Percentiles rank a stretch among this genome's conserved stretches.
Conservation (phyloP, 1,140 invertebrate species). For the Aphis craccivora region DNA sequence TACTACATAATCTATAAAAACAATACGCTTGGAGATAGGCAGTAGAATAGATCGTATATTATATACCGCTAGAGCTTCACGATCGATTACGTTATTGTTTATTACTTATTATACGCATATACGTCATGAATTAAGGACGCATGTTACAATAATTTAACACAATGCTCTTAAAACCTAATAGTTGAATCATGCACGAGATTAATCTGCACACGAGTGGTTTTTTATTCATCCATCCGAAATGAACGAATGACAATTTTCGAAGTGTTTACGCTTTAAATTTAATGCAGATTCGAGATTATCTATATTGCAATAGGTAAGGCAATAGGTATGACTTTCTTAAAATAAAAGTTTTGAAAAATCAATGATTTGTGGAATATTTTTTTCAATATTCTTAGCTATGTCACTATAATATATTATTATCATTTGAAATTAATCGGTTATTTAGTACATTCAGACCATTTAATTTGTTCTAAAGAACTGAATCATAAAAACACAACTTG, state of each 20-base stretch:
- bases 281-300: background rate
- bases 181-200: background rate
- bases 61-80: background rate
- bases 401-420: background rate
- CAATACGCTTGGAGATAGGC: background rate
- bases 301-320: background rate
- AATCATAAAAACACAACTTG: background rate
- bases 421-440: background rate
- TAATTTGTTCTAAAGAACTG: background rate
- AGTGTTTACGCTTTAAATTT: background rate
- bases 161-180: background rate
- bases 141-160: background rate
- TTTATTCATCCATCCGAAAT: background rate
- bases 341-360: background rate
- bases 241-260: background rate
- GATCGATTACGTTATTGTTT: conserved; percentile 7
- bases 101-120: background rate
- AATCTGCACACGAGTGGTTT: background rate
- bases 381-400: background rate
- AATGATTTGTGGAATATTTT: background rate
- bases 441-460: background rate
- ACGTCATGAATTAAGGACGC: background rate
- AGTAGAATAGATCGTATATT: background rate
- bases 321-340: background rate
- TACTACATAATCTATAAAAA: background rate